A percentile compares a stretch with the other conserved stretches of the same genome.
Evolutionary conservation across 2,888 invertebrate species (phyloP).

Genomic region (Tetropium fuscum): DNA sequence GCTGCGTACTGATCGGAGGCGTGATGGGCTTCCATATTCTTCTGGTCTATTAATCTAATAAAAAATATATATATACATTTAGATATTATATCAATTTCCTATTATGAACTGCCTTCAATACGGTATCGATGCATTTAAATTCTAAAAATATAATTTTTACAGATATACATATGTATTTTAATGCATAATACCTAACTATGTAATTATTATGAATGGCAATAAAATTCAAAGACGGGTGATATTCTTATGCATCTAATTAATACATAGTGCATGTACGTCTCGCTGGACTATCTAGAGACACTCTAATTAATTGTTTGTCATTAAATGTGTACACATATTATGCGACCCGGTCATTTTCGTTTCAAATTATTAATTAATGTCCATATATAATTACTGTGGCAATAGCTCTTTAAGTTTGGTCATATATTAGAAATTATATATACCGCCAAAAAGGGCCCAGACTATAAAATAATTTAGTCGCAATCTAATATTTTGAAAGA

Average conservation of each 20-base stretch:
- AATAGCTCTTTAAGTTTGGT: not conserved
- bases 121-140: no score
- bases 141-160: no score
- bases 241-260: not conserved
- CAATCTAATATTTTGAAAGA: no score
- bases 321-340: conserved; percentile 9
- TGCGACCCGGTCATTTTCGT: not conserved
- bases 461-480: not conserved
- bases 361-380: conserved; percentile 15
- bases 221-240: no score
- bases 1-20: not conserved
- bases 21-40: not conserved
- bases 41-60: not conserved
- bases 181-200: no score
- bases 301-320: conserved; percentile 11
- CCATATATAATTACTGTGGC: conserved; percentile 1
- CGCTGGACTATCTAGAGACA: not conserved
- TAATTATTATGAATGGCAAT: not conserved
- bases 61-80: not conserved
- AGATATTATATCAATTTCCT: no score
- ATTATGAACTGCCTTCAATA: no score
- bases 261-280: not conserved
- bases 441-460: not conserved
- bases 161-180: no score
- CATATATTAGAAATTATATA: not conserved